Evolutionary conservation across 2,888 invertebrate species (phyloP).

Genomic region (Abrostola tripartita): DNA sequence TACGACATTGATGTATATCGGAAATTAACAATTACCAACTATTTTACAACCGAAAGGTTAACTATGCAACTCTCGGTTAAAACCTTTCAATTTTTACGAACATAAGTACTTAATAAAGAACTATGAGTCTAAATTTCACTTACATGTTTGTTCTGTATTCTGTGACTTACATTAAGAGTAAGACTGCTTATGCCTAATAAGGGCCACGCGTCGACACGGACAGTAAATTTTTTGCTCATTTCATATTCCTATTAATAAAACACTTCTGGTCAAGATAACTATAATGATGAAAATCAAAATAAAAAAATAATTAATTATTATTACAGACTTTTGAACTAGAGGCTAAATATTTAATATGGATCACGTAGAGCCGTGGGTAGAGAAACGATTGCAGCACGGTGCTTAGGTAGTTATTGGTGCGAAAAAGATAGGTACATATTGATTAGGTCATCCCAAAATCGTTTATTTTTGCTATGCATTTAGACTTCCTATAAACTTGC

Average conservation of each 20-base stretch:
- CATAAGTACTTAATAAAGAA: background rate
- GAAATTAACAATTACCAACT: constrained; percentile 36
- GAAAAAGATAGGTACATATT: too few species aligned
- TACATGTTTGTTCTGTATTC: too few species aligned
- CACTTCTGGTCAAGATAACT: constrained; percentile 32
- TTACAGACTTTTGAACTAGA: background rate
- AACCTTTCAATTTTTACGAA: constrained; percentile 21
- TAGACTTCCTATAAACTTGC: too few species aligned
- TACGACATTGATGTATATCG: constrained; percentile 35
- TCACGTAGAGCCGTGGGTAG: too few species aligned
- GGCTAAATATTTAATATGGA: background rate
- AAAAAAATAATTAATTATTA: background rate
- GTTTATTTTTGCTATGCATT: too few species aligned
- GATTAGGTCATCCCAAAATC: too few species aligned
- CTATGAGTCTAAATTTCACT: constrained; percentile 1
- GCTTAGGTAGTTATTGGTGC: too few species aligned
- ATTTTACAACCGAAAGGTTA: constrained; percentile 32
- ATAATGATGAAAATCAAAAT: constrained; percentile 14
- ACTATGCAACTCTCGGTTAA: constrained; percentile 13
- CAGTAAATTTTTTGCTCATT: constrained; percentile 32
- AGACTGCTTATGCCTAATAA: constrained; percentile 13
- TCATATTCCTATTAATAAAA: constrained; percentile 35
- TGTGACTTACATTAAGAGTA: too few species aligned
- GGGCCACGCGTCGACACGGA: constrained; percentile 3
- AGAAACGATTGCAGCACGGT: too few species aligned